These are phyloP conservation scores for Apus apus DNA, from an alignment of 2,113 vertebrate species.

Conservation along the genomic window DNA sequence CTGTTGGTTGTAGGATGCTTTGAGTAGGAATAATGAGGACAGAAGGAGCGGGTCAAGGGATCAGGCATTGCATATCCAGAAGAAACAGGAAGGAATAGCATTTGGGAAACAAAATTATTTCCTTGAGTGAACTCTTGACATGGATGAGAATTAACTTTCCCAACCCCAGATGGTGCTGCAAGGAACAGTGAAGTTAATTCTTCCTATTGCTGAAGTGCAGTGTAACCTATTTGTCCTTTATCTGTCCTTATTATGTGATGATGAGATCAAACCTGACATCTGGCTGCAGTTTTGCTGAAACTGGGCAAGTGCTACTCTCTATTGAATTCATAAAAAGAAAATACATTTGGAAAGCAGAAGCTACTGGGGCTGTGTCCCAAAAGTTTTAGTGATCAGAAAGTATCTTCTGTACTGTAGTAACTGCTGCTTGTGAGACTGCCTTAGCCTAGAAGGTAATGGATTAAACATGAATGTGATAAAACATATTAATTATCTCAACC, in stretches of 20 bases:
- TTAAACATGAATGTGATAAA: neutral
- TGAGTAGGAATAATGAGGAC: constrained; percentile 32
- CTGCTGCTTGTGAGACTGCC: neutral
- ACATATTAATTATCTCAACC: neutral
- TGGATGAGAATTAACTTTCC: constrained; percentile 56
- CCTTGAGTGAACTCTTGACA: constrained; percentile 34
- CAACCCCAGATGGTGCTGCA: constrained; percentile 47
- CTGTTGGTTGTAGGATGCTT: constrained; percentile 10
- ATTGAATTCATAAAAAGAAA: constrained; percentile 36
- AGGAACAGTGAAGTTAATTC: constrained; percentile 46
- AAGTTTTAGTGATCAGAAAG: neutral
- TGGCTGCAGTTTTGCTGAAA: constrained; percentile 53
- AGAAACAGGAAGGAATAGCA: constrained; percentile 32
- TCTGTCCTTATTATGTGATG: constrained; percentile 33
- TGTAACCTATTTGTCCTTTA: constrained; percentile 48
- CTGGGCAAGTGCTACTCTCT: constrained; percentile 32
- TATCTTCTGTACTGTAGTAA: neutral
- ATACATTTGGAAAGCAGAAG: constrained; percentile 20
- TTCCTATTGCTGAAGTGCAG: constrained; percentile 41
- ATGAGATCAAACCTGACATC: constrained; percentile 65
- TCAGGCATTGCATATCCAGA: constrained; percentile 3
- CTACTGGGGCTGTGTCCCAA: neutral
- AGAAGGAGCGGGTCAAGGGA: constrained; percentile 39
- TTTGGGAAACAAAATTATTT: constrained; percentile 61
- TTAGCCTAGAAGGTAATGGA: neutral